A percentile compares a stretch with the other conserved stretches of the same genome.
Conservation (phyloP, 1,140 invertebrate species). For the Caenorhabditis elegans region DNA sequence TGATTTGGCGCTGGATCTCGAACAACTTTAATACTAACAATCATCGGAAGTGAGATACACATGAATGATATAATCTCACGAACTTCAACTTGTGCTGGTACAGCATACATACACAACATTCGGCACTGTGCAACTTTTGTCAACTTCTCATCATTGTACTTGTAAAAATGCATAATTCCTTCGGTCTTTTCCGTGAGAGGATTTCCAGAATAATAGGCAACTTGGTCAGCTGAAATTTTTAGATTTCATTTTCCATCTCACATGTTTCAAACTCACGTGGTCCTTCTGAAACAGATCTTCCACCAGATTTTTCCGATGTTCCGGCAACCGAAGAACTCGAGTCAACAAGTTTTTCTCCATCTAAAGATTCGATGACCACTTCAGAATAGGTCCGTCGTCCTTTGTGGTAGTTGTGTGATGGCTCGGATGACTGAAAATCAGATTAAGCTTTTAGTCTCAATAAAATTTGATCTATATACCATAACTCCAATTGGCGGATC, state of each 20-base stretch:
- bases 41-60: not conserved
- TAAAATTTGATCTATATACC: no score
- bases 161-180: constrained; percentile 91
- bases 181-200: constrained; percentile 93
- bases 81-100: constrained; percentile 82
- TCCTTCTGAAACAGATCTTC: constrained; percentile 21
- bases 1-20: constrained; percentile 83
- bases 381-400: constrained; percentile 54
- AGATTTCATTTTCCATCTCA: not conserved
- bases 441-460: no score
- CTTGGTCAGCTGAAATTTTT: constrained; percentile 48
- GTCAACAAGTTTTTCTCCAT: not conserved
- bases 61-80: constrained; percentile 39
- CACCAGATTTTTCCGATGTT: constrained; percentile 17
- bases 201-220: constrained; percentile 86
- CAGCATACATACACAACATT: constrained; percentile 84
- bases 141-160: constrained; percentile 73
- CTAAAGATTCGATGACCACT: constrained; percentile 55
- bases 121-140: constrained; percentile 72
- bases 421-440: not conserved
- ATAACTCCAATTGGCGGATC: not conserved
- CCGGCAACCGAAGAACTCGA: not conserved
- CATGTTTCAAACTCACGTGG: not conserved
- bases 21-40: constrained; percentile 76
- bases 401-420: constrained; percentile 11